These are phyloP conservation scores for Eupithecia vulgata DNA, from an alignment of 2,888 invertebrate species.

Conservation along the genomic window DNA sequence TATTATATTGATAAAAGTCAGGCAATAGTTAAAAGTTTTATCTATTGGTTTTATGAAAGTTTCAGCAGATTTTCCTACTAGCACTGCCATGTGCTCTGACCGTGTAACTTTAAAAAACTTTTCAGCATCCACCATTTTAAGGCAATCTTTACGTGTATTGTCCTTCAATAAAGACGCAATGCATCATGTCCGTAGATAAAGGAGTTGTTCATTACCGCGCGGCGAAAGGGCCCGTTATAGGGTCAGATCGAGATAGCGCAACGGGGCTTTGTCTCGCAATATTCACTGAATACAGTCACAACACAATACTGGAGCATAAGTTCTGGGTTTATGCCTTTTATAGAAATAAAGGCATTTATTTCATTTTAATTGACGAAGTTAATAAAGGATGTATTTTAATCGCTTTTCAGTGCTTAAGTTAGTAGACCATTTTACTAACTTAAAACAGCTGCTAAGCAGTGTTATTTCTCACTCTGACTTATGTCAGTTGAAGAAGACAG, in stretches of 20 bases:
- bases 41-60: too few relatives aligned
- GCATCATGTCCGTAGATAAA: conserved; percentile 27
- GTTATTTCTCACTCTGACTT: too few relatives aligned
- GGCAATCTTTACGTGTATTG: background rate
- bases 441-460: too few relatives aligned
- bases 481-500: too few relatives aligned
- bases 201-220: conserved; percentile 27
- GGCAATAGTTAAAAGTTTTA: too few relatives aligned
- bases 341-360: background rate
- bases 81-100: too few relatives aligned
- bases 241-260: conserved; percentile 54
- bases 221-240: conserved; percentile 42
- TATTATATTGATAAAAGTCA: too few relatives aligned
- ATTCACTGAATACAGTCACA: background rate
- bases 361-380: background rate
- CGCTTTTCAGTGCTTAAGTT: too few relatives aligned
- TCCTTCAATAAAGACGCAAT: conserved; percentile 7
- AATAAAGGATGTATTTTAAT: background rate
- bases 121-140: background rate
- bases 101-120: background rate
- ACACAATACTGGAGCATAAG: background rate
- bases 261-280: conserved; percentile 50
- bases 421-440: too few relatives aligned
- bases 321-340: background rate
- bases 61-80: too few relatives aligned